A percentile compares a stretch with the other conserved stretches of the same genome.
Conservation (phyloP, 35 echinoderm and acorn worm genomes). For the Eucidaris tribuloides region DNA sequence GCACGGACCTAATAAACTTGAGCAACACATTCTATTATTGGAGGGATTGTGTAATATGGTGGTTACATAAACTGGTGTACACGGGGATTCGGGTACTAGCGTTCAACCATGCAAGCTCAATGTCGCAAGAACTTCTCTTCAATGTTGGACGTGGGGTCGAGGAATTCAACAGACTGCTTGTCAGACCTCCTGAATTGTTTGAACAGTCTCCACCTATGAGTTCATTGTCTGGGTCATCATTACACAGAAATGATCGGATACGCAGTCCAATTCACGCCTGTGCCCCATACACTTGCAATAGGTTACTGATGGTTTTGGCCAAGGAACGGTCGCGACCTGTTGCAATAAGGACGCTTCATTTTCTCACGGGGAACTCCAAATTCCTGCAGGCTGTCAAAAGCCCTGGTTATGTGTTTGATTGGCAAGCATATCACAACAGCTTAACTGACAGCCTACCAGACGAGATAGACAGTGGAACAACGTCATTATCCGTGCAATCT, state of each 20-base stretch:
- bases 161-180: slow-evolving; percentile 71
- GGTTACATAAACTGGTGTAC: slow-evolving; percentile 64
- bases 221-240: background rate
- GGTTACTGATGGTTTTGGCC: slow-evolving; percentile 36
- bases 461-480: background rate
- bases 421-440: slow-evolving; percentile 18
- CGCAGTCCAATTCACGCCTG: background rate
- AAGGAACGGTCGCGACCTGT: slow-evolving; percentile 31
- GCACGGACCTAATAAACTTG: slow-evolving; percentile 40
- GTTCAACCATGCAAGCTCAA: slow-evolving; percentile 60
- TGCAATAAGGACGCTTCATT: slow-evolving; percentile 58
- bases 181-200: background rate
- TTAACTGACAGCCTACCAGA: background rate
- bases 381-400: slow-evolving; percentile 26
- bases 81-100: slow-evolving; percentile 73
- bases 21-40: slow-evolving; percentile 54
- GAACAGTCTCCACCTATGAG: background rate
- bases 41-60: slow-evolving; percentile 67
- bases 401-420: slow-evolving; percentile 38
- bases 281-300: slow-evolving; percentile 40
- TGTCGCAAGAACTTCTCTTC: slow-evolving; percentile 68
- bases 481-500: background rate
- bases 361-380: slow-evolving; percentile 56
- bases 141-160: slow-evolving; percentile 77
- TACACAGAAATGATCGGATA: too few species aligned